phyloP scores from a whole-genome alignment of 1,140 invertebrate species.

The Drosophila tsacasi region DNA sequence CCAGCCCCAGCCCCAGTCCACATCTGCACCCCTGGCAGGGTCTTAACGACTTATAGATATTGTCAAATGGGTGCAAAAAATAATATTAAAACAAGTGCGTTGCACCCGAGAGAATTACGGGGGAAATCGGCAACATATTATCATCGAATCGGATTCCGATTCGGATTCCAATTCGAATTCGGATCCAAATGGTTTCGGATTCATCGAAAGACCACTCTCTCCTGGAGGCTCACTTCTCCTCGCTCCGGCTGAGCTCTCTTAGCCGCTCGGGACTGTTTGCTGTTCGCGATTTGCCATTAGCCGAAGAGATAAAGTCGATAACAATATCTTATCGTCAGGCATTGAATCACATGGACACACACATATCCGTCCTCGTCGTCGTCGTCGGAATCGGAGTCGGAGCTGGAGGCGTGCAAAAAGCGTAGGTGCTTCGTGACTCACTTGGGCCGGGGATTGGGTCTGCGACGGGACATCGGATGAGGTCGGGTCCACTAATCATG shows the following conservation, averaged over 20 bases:
- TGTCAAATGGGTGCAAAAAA: slow-evolving; percentile 32
- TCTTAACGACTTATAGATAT: slow-evolving; percentile 23
- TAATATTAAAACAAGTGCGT: slow-evolving; percentile 8
- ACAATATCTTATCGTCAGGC: slow-evolving; percentile 74
- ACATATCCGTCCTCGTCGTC: background rate
- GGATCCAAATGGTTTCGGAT: background rate
- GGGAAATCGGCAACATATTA: background rate
- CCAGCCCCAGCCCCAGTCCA: background rate
- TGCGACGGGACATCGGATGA: background rate
- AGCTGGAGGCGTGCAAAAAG: slow-evolving; percentile 1
- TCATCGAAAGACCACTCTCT: slow-evolving; percentile 9
- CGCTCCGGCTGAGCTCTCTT: slow-evolving; percentile 47
- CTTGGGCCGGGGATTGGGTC: background rate
- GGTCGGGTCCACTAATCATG: background rate
- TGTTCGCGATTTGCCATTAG: slow-evolving; percentile 47
- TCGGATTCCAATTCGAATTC: background rate
- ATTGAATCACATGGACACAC: slow-evolving; percentile 62
- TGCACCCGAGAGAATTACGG: slow-evolving; percentile 12
- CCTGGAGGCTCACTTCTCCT: background rate
- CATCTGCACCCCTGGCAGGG: background rate
- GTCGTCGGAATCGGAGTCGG: background rate
- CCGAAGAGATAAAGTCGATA: slow-evolving; percentile 73
- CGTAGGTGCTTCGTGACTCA: background rate
- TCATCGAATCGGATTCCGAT: background rate
- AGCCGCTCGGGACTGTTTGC: slow-evolving; percentile 26